Evolutionary conservation across 2,797 vertebrate genomes (phyloP).

Genomic region (Xenops minutus): DNA sequence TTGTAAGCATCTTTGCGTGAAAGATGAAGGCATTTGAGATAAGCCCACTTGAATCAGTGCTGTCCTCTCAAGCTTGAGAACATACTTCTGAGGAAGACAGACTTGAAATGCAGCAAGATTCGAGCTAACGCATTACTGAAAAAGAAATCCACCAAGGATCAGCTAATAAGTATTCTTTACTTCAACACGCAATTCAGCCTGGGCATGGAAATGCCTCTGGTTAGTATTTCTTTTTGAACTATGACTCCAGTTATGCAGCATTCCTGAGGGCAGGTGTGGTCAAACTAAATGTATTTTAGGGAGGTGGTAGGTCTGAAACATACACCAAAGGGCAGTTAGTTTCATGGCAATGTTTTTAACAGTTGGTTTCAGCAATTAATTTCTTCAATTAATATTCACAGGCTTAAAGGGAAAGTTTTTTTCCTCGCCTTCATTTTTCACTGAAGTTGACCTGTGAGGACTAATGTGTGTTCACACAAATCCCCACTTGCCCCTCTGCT

Average conservation of each 20-base stretch:
- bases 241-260: neutral
- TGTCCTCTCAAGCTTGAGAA: neutral
- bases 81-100: neutral
- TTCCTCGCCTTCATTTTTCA: neutral
- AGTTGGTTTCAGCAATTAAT: neutral
- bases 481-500: neutral
- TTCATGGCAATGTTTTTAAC: neutral
- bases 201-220: neutral
- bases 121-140: neutral
- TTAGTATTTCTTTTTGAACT: neutral
- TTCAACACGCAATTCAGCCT: neutral
- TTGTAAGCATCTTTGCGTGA: neutral
- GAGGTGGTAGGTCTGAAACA: neutral
- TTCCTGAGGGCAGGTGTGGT: neutral
- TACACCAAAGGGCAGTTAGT: neutral
- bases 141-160: neutral
- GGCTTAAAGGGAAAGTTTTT: neutral
- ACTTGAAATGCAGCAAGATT: neutral
- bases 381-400: neutral
- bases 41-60: neutral
- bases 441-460: neutral
- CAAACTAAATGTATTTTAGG: neutral
- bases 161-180: neutral
- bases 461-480: neutral
- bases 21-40: conserved; percentile 4